phyloP scores from a whole-genome alignment of 2,888 invertebrate species.

The Cheilosia grossa region DNA sequence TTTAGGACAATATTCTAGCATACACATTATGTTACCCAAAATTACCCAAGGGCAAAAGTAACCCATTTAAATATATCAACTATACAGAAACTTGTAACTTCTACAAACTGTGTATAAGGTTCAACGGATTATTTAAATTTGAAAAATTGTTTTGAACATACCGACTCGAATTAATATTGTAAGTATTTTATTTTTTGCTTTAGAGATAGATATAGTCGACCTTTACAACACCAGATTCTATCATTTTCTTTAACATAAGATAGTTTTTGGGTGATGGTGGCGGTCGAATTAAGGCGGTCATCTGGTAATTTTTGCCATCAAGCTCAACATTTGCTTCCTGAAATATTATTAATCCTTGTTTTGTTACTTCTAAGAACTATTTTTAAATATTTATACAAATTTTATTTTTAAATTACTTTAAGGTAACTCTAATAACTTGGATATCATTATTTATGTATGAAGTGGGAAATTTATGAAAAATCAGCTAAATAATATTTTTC shows the following conservation, averaged over 20 bases:
- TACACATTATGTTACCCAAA: too few relatives aligned
- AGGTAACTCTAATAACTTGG: too few relatives aligned
- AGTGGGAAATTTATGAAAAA: too few relatives aligned
- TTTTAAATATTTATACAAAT: neutral
- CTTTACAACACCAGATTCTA: conserved; percentile 80
- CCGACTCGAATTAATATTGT: neutral
- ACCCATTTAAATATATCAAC: neutral
- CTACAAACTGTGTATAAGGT: neutral
- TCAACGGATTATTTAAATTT: neutral
- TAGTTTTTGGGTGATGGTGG: conserved; percentile 81
- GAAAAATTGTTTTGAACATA: conserved; percentile 23
- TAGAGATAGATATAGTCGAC: conserved; percentile 80
- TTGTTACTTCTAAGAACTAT: neutral
- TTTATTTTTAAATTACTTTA: neutral
- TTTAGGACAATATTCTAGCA: too few relatives aligned
- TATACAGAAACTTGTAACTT: neutral
- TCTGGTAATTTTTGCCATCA: conserved; percentile 79
- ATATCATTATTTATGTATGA: too few relatives aligned
- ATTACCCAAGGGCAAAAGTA: neutral
- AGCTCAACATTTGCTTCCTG: conserved; percentile 67
- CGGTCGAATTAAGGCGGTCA: conserved; percentile 80
- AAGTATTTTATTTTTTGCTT: neutral
- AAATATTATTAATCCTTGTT: conserved; percentile 54
- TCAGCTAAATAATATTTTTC: too few relatives aligned
- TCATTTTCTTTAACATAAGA: conserved; percentile 80